phyloP scores from a whole-genome alignment of 2,888 invertebrate species.

The Elysia crispata region DNA sequence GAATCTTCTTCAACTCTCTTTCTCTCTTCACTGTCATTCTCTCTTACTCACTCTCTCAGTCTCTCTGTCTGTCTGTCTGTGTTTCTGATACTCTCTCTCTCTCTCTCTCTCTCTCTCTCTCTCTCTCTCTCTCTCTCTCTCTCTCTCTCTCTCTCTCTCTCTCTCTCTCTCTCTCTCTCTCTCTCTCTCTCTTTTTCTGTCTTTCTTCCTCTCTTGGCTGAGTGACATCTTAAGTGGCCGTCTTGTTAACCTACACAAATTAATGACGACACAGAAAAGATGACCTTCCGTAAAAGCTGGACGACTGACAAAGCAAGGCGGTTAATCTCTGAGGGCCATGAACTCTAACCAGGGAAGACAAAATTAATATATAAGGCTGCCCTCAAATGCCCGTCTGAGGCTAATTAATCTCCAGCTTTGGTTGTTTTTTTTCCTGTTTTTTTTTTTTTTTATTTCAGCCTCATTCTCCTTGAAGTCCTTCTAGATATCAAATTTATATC shows the following conservation, averaged over 20 bases:
- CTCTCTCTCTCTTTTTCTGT: background rate
- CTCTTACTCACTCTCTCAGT: no score
- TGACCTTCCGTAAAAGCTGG: background rate
- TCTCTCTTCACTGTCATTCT: no score
- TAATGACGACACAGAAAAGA: background rate
- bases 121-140: background rate
- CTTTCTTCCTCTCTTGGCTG: background rate
- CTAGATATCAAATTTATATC: background rate
- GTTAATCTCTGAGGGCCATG: background rate
- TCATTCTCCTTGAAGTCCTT: background rate
- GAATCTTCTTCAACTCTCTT: no score
- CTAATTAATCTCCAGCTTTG: background rate
- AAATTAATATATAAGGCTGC: background rate
- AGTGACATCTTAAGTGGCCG: background rate
- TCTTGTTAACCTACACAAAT: background rate
- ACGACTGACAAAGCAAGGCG: background rate
- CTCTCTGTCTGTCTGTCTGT: no score
- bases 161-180: background rate
- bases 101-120: background rate
- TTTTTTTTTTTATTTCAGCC: no score
- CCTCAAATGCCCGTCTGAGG: background rate
- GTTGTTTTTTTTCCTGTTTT: no score
- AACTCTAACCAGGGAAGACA: conserved; percentile 15
- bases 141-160: background rate
- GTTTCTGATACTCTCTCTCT: no score